Evolutionary conservation across 2,888 invertebrate genomes (phyloP).

Genomic region (Dryadula phaetusa): DNA sequence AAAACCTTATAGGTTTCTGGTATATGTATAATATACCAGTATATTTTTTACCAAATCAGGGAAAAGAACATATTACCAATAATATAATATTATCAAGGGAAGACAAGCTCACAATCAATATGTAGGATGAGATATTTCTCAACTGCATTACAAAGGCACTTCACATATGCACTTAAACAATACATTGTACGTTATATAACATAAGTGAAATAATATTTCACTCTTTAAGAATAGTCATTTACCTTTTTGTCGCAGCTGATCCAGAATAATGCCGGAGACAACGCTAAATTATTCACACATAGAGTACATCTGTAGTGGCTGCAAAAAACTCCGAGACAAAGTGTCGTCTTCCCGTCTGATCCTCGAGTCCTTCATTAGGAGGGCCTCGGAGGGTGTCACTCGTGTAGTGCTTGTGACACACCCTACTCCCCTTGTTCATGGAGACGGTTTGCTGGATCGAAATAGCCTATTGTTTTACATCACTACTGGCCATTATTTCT

Average conservation of each 20-base stretch:
- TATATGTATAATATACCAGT: too few species aligned
- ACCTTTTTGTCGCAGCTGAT: conserved; percentile 41
- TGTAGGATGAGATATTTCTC: background rate
- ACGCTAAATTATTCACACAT: conserved; percentile 44
- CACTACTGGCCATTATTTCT: conserved; percentile 27
- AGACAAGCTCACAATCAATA: background rate
- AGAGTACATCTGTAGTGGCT: conserved; percentile 48
- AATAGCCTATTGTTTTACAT: conserved; percentile 43
- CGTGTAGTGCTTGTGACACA: conserved; percentile 56
- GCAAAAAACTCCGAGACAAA: conserved; percentile 65
- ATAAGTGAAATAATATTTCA: too few species aligned
- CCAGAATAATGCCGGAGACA: conserved; percentile 38
- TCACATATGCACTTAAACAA: background rate
- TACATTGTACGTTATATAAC: background rate
- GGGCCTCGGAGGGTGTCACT: conserved; percentile 53
- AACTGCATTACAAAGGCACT: background rate
- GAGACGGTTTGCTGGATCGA: conserved; percentile 43
- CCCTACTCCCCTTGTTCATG: conserved; percentile 44
- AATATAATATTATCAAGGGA: background rate
- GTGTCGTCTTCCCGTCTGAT: conserved; percentile 56
- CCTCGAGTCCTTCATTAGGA: conserved; percentile 66
- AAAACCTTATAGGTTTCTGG: too few species aligned
- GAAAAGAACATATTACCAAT: background rate
- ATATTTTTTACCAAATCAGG: too few species aligned
- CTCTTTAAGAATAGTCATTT: conserved; percentile 34